Percentiles rank a stretch among this genome's conserved stretches.
These are phyloP conservation scores for Myotis lucifugus DNA, from an alignment of 2,113 vertebrate genomes.

Conservation along the genomic window DNA sequence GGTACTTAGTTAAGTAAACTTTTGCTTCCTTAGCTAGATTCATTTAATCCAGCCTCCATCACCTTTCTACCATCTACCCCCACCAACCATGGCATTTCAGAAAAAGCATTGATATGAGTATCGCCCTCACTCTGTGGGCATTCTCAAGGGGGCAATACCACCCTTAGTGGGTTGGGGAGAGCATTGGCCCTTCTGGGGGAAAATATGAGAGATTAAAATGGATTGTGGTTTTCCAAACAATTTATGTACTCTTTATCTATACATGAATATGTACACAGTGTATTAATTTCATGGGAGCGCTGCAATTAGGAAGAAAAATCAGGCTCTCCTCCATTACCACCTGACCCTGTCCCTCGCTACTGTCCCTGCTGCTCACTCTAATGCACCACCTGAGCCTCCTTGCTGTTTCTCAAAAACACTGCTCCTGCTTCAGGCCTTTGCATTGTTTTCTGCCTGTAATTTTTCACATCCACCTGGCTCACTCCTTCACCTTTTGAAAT, in stretches of 20 bases:
- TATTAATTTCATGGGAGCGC: not conserved
- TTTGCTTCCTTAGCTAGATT: not conserved
- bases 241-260: not conserved
- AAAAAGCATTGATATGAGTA: not conserved
- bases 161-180: too few species aligned
- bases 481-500: not conserved
- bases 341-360: not conserved
- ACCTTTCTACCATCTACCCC: rapidly evolving
- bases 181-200: not conserved
- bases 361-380: not conserved
- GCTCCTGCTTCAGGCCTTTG: not conserved
- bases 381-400: not conserved
- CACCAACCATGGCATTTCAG: not conserved
- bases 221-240: not conserved
- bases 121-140: not conserved
- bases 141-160: not conserved
- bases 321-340: rapidly evolving
- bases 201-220: not conserved
- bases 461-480: not conserved
- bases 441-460: not conserved
- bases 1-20: not conserved
- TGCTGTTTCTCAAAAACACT: not conserved
- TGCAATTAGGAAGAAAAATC: not conserved
- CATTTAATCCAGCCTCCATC: not conserved
- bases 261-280: not conserved